These are phyloP conservation scores for Exephanes ischioxanthus DNA, from an alignment of 2,888 invertebrate species.

Conservation along the genomic window DNA sequence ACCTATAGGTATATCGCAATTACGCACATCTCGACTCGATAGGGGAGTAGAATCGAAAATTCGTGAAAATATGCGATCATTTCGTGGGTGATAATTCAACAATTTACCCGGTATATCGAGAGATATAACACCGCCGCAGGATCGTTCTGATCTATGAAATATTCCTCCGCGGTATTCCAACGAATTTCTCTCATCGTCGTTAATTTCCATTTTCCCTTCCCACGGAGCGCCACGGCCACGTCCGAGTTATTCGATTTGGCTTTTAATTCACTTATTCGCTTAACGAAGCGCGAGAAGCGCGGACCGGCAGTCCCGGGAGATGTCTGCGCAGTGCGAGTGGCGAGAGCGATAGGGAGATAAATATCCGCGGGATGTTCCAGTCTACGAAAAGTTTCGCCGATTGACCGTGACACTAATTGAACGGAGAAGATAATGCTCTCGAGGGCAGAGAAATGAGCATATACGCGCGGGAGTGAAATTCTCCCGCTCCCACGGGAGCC, in stretches of 20 bases:
- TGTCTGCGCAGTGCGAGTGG: neutral
- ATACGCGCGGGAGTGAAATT: constrained; percentile 42
- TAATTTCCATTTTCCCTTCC: constrained; percentile 43
- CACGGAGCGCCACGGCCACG: neutral
- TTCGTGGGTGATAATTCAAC: constrained; percentile 20
- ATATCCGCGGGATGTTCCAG: constrained; percentile 24
- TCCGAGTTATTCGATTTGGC: constrained; percentile 51
- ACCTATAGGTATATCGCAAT: neutral
- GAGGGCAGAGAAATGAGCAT: constrained; percentile 35
- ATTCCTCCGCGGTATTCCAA: neutral
- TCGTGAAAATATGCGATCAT: neutral
- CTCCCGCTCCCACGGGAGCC: constrained; percentile 75
- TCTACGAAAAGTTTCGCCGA: constrained; percentile 68
- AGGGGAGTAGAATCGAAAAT: neutral
- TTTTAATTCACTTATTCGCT: constrained; percentile 61
- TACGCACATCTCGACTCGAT: neutral
- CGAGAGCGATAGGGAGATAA: neutral
- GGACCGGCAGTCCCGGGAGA: constrained; percentile 36
- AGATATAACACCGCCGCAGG: neutral
- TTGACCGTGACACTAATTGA: constrained; percentile 78
- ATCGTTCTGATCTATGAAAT: neutral
- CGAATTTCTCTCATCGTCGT: constrained; percentile 22
- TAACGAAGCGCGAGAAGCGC: constrained; percentile 32
- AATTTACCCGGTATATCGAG: neutral
- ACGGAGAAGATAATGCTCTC: constrained; percentile 74